Evolutionary conservation across 2,888 invertebrate species (phyloP), one percentile per base, ranked within the genome.

Genomic region (Dinocampus coccinellae): DNA sequence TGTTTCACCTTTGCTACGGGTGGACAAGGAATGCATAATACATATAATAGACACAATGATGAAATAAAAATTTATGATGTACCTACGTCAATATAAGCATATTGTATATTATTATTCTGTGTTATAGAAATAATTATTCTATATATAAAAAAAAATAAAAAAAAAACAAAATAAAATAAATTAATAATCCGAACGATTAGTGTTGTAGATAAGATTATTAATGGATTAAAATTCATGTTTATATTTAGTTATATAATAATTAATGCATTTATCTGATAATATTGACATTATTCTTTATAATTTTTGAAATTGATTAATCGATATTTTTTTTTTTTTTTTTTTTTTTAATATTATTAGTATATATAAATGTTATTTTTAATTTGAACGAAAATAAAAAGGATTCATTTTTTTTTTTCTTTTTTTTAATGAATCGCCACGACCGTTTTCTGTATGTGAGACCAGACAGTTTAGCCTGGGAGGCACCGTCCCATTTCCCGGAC

Each of bases 1-100:
- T n/a, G n/a, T n/a, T n/a, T n/a, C n/a, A n/a, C n/a, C n/a, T n/a
- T n/a, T n/a, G 77, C 75, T 75, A 80, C 80, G 77, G 80, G 82
- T 84, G 84, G 84, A 85, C 83, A 84, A 82, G 77, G 78, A 82
- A 85, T 85, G 84, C 84, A 86, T 85, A 84, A 86, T 85, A 82
- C 83, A 84, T 83, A 74, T 29, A 3, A 47, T 47, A 47, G 47
- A n/a, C 16, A 78, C 80, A 81, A 83, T 82, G 81, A 82, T 83
- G 80, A 80, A 81, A 80, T 80, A 78, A 79, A 80, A 83, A 82
- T 83, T 83, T 83, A 83, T 79, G 80, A 81, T 76, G 80, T 77
- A 76, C 69, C 60, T 52, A 39, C 63, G 70, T 60, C 64, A 57
- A 67, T 61, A 42, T 53, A 62, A 57, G 66, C 47, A 62, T 53